These are phyloP conservation scores for Archips xylosteana DNA, from an alignment of 2,888 invertebrate genomes.

Conservation along the genomic window DNA sequence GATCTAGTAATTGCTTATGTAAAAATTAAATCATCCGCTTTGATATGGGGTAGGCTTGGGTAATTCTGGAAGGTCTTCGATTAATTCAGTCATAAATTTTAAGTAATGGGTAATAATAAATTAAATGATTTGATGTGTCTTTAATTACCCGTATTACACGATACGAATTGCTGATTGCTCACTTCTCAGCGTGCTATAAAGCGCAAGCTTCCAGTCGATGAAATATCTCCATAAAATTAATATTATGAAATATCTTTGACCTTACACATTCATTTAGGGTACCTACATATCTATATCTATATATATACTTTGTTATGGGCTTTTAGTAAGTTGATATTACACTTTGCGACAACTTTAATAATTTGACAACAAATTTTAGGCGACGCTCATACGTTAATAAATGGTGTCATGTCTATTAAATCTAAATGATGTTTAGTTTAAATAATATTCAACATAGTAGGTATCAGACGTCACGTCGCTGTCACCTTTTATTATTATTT, in stretches of 20 bases:
- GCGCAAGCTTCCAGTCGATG: not conserved
- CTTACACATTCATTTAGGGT: not conserved
- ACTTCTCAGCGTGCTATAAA: not conserved
- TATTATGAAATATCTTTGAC: not conserved
- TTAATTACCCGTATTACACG: constrained; percentile 14
- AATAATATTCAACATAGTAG: not conserved
- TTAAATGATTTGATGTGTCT: constrained; percentile 16
- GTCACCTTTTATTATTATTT: not conserved
- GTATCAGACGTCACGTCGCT: not conserved
- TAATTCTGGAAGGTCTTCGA: not conserved
- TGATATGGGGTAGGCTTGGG: not conserved
- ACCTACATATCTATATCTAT: not conserved
- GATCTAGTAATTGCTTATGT: not conserved
- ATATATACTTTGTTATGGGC: not conserved
- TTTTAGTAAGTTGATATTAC: constrained; percentile 9
- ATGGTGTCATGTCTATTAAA: not conserved
- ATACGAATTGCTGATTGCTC: not conserved
- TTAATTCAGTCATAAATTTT: not conserved
- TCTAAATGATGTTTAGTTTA: not conserved
- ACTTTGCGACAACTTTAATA: not conserved
- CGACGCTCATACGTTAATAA: not conserved
- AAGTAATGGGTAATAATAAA: constrained; percentile 12
- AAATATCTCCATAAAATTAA: not conserved
- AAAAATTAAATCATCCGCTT: constrained; percentile 21
- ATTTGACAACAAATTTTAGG: not conserved